A percentile compares a stretch with the other conserved stretches of the same genome.
Evolutionary conservation across 2,888 invertebrate genomes (phyloP).

Genomic region (Polydrusus tereticollis): DNA sequence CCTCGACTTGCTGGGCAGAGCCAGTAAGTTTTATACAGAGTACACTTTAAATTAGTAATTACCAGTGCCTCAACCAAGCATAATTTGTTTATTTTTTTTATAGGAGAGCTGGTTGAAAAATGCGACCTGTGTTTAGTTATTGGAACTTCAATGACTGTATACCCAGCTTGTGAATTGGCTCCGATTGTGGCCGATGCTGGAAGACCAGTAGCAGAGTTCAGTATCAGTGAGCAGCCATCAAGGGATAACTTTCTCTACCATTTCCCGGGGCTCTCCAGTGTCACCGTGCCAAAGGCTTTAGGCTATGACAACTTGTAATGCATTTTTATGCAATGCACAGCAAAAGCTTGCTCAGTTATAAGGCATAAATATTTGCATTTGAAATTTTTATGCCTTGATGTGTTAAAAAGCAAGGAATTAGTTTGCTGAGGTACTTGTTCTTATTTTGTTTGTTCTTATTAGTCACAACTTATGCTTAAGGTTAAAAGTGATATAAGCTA

Average conservation of each 20-base stretch:
- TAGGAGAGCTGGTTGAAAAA: conserved; percentile 73
- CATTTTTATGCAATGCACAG: neutral
- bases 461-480: no score
- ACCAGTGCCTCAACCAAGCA: no score
- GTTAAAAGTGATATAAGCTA: no score
- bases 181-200: conserved; percentile 81
- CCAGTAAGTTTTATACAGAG: conserved; percentile 68
- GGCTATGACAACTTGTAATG: conserved; percentile 39
- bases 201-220: conserved; percentile 82
- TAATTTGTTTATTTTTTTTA: no score
- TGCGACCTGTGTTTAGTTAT: conserved; percentile 87
- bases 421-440: no score
- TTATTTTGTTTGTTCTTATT: no score
- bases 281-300: conserved; percentile 63
- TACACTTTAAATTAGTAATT: neutral
- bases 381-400: no score
- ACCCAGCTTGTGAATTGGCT: conserved; percentile 91
- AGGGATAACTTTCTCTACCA: conserved; percentile 60
- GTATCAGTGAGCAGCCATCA: conserved; percentile 65
- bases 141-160: conserved; percentile 89
- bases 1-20: conserved; percentile 71
- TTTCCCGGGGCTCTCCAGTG: conserved; percentile 63
- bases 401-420: no score
- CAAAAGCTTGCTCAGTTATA: no score
- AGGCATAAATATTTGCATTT: no score